Evolutionary conservation across 2,888 invertebrate species (phyloP).

Genomic region (Caenorhabditis virilis): DNA sequence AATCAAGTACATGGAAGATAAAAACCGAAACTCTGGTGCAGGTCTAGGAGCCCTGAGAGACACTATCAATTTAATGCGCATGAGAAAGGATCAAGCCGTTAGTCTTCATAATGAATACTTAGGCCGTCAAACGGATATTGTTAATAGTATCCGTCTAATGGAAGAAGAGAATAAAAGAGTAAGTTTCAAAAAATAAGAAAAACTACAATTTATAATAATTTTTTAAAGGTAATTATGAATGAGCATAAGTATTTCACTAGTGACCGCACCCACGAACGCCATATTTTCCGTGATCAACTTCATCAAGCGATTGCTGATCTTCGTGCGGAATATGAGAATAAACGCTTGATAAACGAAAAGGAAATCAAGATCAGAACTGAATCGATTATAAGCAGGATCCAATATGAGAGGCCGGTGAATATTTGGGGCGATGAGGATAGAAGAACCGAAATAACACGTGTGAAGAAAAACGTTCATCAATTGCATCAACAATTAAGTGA

Average conservation of each 20-base stretch:
- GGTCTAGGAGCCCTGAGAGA: constrained; percentile 23
- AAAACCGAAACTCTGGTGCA: constrained; percentile 10
- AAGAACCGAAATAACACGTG: no score
- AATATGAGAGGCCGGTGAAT: no score
- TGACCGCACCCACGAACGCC: constrained; percentile 72
- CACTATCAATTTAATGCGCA: constrained; percentile 32
- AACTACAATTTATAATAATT: not conserved
- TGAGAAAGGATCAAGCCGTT: constrained; percentile 31
- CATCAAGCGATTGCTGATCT: constrained; percentile 72
- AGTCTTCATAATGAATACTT: constrained; percentile 24
- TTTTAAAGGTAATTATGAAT: constrained; percentile 30
- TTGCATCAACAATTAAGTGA: no score
- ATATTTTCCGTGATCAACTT: constrained; percentile 73
- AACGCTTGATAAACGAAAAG: constrained; percentile 15
- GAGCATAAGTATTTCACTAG: constrained; percentile 65
- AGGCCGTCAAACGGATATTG: constrained; percentile 18
- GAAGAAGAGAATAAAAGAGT: constrained; percentile 25
- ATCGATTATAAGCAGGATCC: no score
- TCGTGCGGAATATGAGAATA: constrained; percentile 71
- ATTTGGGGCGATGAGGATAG: no score
- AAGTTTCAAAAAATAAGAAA: not conserved
- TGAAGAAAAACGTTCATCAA: no score
- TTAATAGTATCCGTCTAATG: constrained; percentile 26
- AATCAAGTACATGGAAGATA: constrained; percentile 30
- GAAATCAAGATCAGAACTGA: constrained; percentile 19